phyloP scores from a whole-genome alignment of 2,797 vertebrate species.

The Leptoclinus maculatus region DNA sequence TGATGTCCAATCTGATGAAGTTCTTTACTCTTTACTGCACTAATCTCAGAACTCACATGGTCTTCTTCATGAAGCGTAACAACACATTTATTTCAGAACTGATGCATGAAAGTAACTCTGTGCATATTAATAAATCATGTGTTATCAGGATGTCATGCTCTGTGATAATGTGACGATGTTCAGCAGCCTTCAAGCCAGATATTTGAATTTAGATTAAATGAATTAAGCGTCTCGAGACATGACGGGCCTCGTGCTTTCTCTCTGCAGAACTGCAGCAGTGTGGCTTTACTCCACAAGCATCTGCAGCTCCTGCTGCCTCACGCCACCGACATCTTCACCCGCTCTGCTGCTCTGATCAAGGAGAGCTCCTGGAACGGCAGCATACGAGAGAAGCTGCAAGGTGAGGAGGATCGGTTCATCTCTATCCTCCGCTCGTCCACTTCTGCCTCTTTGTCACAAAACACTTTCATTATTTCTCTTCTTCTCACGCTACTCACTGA shows the following conservation, averaged over 20 bases:
- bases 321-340: conserved; percentile 95
- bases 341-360: conserved; percentile 91
- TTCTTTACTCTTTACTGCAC: neutral
- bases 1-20: neutral
- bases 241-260: neutral
- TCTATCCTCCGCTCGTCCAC: neutral
- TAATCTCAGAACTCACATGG: conserved; percentile 22
- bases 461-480: neutral
- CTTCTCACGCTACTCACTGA: neutral
- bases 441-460: neutral
- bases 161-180: neutral
- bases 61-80: neutral
- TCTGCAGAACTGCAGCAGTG: conserved; percentile 93
- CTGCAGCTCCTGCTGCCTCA: conserved; percentile 96
- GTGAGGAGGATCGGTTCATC: conserved; percentile 69
- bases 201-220: neutral
- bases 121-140: neutral
- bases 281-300: conserved; percentile 96
- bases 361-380: conserved; percentile 97
- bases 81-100: neutral
- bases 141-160: neutral
- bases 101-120: no score
- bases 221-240: no score
- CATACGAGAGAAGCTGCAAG: conserved; percentile 93
- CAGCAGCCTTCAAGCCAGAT: neutral